Percentiles rank a stretch among this genome's conserved stretches.
Conservation (phyloP, 1,140 invertebrate genomes). For the Sycophila sp. region DNA sequence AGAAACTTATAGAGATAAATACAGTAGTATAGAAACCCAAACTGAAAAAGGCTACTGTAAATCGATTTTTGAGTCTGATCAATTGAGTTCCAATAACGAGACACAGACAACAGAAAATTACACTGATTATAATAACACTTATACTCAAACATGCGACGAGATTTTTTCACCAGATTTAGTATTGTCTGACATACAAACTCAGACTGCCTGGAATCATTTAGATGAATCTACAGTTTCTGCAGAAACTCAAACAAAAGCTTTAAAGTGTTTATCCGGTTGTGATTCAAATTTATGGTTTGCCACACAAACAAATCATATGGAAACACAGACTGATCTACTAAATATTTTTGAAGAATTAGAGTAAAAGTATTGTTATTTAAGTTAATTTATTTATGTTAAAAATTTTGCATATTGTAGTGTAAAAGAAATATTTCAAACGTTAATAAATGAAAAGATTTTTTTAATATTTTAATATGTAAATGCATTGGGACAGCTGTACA, state of each 20-base stretch:
- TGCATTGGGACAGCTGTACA: constrained; percentile 21
- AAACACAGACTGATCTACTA: constrained; percentile 64
- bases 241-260: constrained; percentile 61
- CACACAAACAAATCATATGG: constrained; percentile 61
- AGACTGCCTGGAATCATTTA: constrained; percentile 66
- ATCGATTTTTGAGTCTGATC: constrained; percentile 57
- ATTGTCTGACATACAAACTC: constrained; percentile 71
- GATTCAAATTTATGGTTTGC: constrained; percentile 54
- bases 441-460: neutral
- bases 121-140: constrained; percentile 68
- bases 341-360: constrained; percentile 59
- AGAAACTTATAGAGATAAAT: constrained; percentile 57
- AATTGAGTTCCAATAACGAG: constrained; percentile 63
- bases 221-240: constrained; percentile 60
- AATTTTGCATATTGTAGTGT: neutral
- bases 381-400: neutral
- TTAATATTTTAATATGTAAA: constrained; percentile 30
- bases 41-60: constrained; percentile 65
- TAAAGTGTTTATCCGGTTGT: constrained; percentile 46
- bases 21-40: constrained; percentile 70
- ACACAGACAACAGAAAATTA: constrained; percentile 66
- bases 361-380: constrained; percentile 39
- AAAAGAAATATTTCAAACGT: neutral
- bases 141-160: constrained; percentile 72
- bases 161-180: constrained; percentile 67